Evolutionary conservation across 2,888 invertebrate genomes (phyloP).

Genomic region (Noctua pronuba): DNA sequence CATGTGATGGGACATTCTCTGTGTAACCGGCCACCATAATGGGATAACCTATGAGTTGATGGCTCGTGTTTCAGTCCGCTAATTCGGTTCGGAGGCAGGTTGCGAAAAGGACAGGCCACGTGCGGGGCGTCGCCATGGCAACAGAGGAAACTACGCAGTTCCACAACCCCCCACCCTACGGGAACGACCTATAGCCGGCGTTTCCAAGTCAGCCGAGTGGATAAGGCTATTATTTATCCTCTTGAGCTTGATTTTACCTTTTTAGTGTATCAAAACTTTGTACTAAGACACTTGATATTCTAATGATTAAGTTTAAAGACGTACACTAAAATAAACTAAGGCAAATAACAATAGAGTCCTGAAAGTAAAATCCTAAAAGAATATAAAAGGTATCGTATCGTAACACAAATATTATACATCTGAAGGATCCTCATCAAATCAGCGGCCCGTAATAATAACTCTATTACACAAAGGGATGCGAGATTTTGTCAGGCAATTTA

Average conservation of each 20-base stretch:
- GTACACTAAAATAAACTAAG: not conserved
- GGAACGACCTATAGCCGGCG: slow-evolving; percentile 67
- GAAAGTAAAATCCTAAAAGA: not conserved
- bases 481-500: slow-evolving; percentile 85
- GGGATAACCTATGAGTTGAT: slow-evolving; percentile 78
- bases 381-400: slow-evolving; percentile 38
- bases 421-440: slow-evolving; percentile 81
- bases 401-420: slow-evolving; percentile 62
- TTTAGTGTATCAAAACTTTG: slow-evolving; percentile 10
- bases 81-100: slow-evolving; percentile 80
- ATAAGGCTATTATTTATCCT: slow-evolving; percentile 68
- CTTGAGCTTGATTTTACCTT: slow-evolving; percentile 33
- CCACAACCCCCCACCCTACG: slow-evolving; percentile 75
- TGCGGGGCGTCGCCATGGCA: slow-evolving; percentile 87
- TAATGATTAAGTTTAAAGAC: not conserved
- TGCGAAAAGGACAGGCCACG: slow-evolving; percentile 78
- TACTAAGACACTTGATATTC: not conserved
- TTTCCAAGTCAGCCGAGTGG: slow-evolving; percentile 70
- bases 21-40: slow-evolving; percentile 76
- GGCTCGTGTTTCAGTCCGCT: slow-evolving; percentile 75
- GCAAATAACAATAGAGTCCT: not conserved
- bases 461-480: slow-evolving; percentile 84
- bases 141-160: slow-evolving; percentile 88
- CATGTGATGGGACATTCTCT: slow-evolving; percentile 73
- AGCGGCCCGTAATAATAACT: slow-evolving; percentile 86